Conservation (phyloP, 1,140 invertebrate species). For the Pissodes strobi region DNA sequence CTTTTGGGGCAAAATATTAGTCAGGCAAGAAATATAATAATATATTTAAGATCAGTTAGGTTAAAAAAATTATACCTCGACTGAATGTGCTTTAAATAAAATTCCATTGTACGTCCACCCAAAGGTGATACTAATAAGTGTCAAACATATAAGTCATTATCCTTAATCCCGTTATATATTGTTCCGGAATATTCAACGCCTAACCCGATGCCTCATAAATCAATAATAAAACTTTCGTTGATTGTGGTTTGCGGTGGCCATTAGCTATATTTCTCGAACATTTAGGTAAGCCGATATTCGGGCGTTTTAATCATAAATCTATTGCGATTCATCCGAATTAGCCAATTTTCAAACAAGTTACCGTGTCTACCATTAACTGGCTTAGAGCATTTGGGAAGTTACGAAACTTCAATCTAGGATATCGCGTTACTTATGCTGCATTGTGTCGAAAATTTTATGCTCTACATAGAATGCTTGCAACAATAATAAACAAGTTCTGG, state of each 20-base stretch:
- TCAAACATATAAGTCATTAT: no score
- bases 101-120: background rate
- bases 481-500: no score
- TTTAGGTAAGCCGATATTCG: background rate
- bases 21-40: background rate
- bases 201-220: background rate
- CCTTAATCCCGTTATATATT: background rate
- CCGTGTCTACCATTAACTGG: background rate
- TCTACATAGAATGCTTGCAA: no score
- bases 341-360: background rate
- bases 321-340: background rate
- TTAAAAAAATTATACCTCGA: background rate
- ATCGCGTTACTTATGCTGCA: no score
- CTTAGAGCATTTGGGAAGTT: background rate
- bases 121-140: no score
- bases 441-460: no score
- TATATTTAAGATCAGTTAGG: background rate
- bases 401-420: background rate
- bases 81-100: background rate
- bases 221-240: conserved; percentile 1
- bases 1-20: no score
- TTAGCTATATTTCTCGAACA: conserved; percentile 7
- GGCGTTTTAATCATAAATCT: conserved; percentile 4
- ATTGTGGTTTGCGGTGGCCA: conserved; percentile 8
- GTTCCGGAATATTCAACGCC: background rate